Conservation (phyloP, 2,113 vertebrate genomes). For the Rhagologus leucostigma region DNA sequence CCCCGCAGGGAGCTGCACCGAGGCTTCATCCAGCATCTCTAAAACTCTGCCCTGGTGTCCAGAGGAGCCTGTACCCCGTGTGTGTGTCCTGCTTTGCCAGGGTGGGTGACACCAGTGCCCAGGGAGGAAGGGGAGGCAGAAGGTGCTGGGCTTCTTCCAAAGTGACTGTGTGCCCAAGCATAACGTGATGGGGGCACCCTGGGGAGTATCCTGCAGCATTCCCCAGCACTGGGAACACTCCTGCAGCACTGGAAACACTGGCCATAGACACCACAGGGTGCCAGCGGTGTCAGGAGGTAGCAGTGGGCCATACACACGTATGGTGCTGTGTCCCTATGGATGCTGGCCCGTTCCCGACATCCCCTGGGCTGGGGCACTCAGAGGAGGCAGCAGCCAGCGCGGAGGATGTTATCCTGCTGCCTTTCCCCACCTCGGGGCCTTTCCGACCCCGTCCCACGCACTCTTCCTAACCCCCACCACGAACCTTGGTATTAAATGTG, state of each 20-base stretch:
- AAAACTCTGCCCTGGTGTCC: background rate
- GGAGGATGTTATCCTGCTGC: background rate
- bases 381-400: background rate
- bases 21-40: background rate
- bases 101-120: background rate
- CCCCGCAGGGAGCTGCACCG: rapidly evolving
- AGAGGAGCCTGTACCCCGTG: background rate
- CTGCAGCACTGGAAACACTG: rapidly evolving
- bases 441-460: background rate
- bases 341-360: rapidly evolving
- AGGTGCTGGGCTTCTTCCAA: background rate
- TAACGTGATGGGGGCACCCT: background rate
- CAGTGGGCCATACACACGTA: rapidly evolving
- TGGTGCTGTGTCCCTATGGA: background rate
- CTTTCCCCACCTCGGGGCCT: background rate
- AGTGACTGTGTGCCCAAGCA: background rate
- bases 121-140: background rate
- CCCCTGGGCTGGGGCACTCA: rapidly evolving
- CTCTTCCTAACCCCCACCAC: background rate
- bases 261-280: rapidly evolving
- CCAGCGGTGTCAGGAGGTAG: background rate
- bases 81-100: background rate
- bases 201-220: background rate
- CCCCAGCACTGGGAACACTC: background rate
- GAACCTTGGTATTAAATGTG: constrained; percentile 7